Base-by-base conservation (phyloP, 2,113 vertebrate genomes). In the Siniperca knerii region DNA sequence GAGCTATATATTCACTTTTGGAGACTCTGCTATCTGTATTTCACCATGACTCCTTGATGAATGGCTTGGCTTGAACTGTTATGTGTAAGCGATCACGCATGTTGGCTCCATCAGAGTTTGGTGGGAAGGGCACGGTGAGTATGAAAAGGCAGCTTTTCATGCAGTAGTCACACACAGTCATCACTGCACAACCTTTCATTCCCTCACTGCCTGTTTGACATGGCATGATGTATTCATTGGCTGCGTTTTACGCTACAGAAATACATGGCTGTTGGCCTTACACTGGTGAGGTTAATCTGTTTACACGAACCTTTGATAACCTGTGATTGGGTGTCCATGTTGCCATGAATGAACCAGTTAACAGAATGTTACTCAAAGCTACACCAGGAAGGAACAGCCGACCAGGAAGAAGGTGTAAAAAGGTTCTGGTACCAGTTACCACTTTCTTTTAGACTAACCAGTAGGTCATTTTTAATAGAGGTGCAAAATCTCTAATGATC, bases 211-310 rank as follows among this genome's bases (percentile, higher is more conserved):
- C 75, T 57, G 77, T 79, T 85, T 76, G 89, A 82, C 88, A 58
- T 10, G 25, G n/a, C 42, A 1, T 75, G 65, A 87, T 85, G 81
- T 42, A 61, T 86, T 89, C 79, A 73, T 11, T 52, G 72, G 35
- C 81, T 44, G 58, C 18, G 11, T 74, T 87, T 86, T 42, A 55
- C 72, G 6, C 37, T 6, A 35, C 62, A 74, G 70, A 81, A 72
- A 83, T 57, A 75, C 68, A 81, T 61, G 40, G 37, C 60, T 62
- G n/a, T 3, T 77, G 83, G 68, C 78, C 83, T 78, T 4, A 48
- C 65, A 4, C 8, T 2, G 46, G 37, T 16, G 52, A 86, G 86
- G 90, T 82, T 90, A 91, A 93, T 88, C 65, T 91, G 81, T 89
- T 92, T 78, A 84, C 88, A 86, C 50, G 77, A 84, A 77, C 86